Evolutionary conservation across 2,797 vertebrate species (phyloP), one percentile per base, ranked within the genome.

Genomic region (Centroberyx gerrardi): DNA sequence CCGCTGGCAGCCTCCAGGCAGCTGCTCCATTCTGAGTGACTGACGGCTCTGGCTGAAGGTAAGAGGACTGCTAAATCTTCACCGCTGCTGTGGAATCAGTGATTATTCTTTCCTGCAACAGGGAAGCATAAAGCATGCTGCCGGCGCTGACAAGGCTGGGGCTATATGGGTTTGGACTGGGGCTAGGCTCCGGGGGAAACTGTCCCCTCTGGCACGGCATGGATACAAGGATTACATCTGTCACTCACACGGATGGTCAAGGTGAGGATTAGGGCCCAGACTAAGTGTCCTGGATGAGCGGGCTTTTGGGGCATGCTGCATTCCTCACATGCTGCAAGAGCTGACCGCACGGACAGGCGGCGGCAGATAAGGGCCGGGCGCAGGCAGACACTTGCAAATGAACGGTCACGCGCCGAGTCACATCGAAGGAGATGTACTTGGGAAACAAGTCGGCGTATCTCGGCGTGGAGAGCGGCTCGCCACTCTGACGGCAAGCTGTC

Each of bases 21-120:
- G 84, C 81, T 76, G 71, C 75, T 85, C 74, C 27, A 22, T 67
- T 86, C 67, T 76, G 68, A 86, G 73, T 90, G 83, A 90, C 12
- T 82, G 90, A 82, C 81, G 66, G 87, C 58, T 59, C 6, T 27
- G 75, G 60, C 81, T 74, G 72, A 83, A 85, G 87, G 88, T 74
- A 72, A 84, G 62, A 78, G 71, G 65, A 66, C 58, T 28, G 68
- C 80, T 84, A 81, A 84, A 83, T 87, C 81, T 84, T 76, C 70
- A 42, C 44, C 6, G 31, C 74, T 53, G 62, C 84, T 38, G 53
- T 68, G 74, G 33, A 68, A 72, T 59, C 72, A 69, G 71, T 68
- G 67, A 86, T 84, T 81, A 82, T 78, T 88, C 80, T 62, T 78
- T 64, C 65, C 74, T 51, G 71, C 78, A 62, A 58, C 17, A 1